Evolutionary conservation across 2,888 invertebrate genomes (phyloP).

Genomic region (Noctuana brunneofusca): DNA sequence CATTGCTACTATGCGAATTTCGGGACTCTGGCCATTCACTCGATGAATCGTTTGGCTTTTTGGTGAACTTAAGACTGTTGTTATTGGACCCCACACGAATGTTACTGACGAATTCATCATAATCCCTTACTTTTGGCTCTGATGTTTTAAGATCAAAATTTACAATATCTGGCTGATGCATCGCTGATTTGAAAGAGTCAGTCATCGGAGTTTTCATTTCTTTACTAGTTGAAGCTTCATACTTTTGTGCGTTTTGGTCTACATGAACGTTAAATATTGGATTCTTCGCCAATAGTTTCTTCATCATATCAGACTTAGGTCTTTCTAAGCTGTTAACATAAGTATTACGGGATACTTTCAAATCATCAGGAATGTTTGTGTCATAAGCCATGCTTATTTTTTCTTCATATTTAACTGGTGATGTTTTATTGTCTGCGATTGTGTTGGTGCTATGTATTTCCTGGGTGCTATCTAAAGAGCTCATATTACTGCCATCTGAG

Average conservation of each 20-base stretch:
- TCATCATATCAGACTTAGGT: constrained; percentile 84
- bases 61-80: constrained; percentile 67
- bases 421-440: constrained; percentile 53
- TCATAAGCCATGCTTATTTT: constrained; percentile 77
- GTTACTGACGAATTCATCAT: constrained; percentile 77
- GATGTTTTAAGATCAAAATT: constrained; percentile 74
- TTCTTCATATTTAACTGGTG: constrained; percentile 68
- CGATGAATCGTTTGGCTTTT: constrained; percentile 58
- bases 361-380: constrained; percentile 85
- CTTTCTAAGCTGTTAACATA: constrained; percentile 84
- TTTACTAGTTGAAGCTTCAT: constrained; percentile 61
- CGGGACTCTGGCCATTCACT: constrained; percentile 67
- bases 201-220: constrained; percentile 60
- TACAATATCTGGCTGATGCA: constrained; percentile 78
- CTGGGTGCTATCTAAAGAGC: constrained; percentile 69
- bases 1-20: constrained; percentile 51
- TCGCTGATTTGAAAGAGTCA: constrained; percentile 69
- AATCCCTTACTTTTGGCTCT: constrained; percentile 60
- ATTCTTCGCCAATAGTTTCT: constrained; percentile 80
- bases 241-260: constrained; percentile 61
- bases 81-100: constrained; percentile 76
- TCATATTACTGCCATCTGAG: constrained; percentile 73
- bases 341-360: constrained; percentile 84
- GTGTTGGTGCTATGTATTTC: constrained; percentile 51
- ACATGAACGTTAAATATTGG: constrained; percentile 76